Evolutionary conservation across 92 coral and sea anemone species (phyloP).

Genomic region (Bergia sp.): DNA sequence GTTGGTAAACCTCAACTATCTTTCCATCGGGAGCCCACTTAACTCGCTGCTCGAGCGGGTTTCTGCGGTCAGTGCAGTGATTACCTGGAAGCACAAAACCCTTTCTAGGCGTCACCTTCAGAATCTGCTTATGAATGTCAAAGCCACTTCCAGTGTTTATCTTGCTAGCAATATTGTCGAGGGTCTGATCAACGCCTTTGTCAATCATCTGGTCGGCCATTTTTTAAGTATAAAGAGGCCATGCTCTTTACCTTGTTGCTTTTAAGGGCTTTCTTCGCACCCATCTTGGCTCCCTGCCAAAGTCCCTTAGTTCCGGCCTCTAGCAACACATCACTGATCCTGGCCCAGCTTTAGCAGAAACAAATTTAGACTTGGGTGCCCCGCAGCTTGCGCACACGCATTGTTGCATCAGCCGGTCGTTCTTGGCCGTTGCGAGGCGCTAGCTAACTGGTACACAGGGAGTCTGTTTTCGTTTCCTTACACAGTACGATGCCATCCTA

Average conservation of each 20-base stretch:
- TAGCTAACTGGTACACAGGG: neutral
- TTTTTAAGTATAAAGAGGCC: neutral
- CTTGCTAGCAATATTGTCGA: too few relatives aligned
- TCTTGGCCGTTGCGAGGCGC: neutral
- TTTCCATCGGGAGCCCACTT: neutral
- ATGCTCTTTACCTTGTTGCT: neutral
- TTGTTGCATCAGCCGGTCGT: neutral
- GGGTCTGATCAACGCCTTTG: neutral
- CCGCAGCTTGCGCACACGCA: neutral
- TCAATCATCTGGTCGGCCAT: neutral
- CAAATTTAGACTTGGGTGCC: neutral
- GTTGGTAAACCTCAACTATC: neutral
- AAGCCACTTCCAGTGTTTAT: neutral
- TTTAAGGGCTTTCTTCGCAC: neutral
- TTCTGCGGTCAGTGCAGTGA: neutral
- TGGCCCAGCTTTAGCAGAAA: neutral
- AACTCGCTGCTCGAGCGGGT: neutral
- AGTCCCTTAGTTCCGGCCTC: neutral
- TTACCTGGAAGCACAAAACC: neutral
- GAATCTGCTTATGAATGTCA: neutral
- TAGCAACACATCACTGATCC: neutral
- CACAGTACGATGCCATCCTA: neutral
- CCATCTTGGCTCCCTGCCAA: neutral
- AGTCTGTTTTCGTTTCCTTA: too few relatives aligned
- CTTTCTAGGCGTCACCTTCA: neutral